Conservation (phyloP, 2,797 vertebrate species). For the Pachyuromys duprasi region DNA sequence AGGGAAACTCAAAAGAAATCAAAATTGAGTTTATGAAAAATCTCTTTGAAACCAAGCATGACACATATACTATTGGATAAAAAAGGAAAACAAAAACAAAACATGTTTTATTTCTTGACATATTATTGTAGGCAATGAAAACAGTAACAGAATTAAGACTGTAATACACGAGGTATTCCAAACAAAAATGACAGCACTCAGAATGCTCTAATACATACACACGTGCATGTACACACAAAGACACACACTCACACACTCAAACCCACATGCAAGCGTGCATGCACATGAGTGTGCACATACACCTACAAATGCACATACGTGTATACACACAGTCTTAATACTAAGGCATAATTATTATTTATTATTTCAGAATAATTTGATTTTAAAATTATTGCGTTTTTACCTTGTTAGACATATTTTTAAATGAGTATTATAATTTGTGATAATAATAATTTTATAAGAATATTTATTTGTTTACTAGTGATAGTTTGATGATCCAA, state of each 20-base stretch:
- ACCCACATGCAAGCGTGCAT: neutral
- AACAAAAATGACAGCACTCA: neutral
- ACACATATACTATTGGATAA: neutral
- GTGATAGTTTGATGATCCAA: neutral
- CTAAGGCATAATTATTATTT: neutral
- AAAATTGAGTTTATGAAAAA: conserved; percentile 9
- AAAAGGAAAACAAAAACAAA: neutral
- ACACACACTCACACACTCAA: neutral
- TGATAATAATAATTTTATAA: neutral
- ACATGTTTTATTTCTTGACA: neutral
- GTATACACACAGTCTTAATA: neutral
- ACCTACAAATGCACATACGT: neutral
- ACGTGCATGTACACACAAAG: rapidly evolving
- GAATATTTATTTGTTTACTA: conserved; percentile 29
- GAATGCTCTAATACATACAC: neutral
- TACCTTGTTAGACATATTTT: neutral
- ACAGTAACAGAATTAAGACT: neutral
- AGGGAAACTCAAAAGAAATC: neutral
- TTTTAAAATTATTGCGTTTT: neutral
- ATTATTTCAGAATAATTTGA: neutral
- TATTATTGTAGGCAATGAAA: neutral
- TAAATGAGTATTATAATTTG: neutral
- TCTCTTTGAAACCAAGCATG: neutral
- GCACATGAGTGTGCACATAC: neutral
- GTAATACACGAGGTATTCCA: neutral